A percentile compares a stretch with the other conserved stretches of the same genome.
Conservation (phyloP, 2,797 vertebrate species). For the Pseudocheirus occidentalis region DNA sequence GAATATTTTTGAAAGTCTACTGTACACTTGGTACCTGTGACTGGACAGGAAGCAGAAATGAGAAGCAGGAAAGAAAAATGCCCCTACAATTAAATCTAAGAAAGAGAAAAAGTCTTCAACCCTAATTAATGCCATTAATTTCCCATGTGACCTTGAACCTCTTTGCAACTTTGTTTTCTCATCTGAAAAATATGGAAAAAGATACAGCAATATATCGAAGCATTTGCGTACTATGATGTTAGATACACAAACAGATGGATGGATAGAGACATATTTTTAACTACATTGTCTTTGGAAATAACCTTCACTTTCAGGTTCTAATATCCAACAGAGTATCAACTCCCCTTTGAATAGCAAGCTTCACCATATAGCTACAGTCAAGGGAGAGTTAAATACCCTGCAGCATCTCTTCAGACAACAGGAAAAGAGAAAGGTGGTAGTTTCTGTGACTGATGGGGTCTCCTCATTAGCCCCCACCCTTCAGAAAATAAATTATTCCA, state of each 20-base stretch:
- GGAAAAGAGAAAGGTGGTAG: not conserved
- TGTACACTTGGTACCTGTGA: not conserved
- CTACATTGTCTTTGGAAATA: slow-evolving; percentile 16
- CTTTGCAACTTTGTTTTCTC: not conserved
- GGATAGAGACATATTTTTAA: not conserved
- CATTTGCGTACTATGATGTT: not conserved
- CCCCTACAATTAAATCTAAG: not conserved
- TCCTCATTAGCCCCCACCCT: not conserved
- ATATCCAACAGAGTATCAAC: slow-evolving; percentile 28
- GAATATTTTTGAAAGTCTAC: not conserved
- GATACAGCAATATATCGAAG: not conserved
- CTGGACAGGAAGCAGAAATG: not conserved
- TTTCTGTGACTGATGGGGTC: slow-evolving; percentile 29
- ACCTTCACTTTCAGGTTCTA: slow-evolving; percentile 33
- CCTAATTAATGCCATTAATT: not conserved
- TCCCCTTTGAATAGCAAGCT: slow-evolving; percentile 58
- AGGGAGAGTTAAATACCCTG: slow-evolving; percentile 53
- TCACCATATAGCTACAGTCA: slow-evolving; percentile 52
- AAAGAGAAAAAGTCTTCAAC: not conserved
- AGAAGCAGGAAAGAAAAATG: not conserved
- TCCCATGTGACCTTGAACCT: not conserved
- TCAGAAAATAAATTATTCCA: not conserved
- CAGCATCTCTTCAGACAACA: slow-evolving; percentile 57
- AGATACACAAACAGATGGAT: not conserved
- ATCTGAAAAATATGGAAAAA: slow-evolving; percentile 3